Base-by-base conservation (phyloP, 2,113 vertebrate species). In the Egretta garzetta region DNA sequence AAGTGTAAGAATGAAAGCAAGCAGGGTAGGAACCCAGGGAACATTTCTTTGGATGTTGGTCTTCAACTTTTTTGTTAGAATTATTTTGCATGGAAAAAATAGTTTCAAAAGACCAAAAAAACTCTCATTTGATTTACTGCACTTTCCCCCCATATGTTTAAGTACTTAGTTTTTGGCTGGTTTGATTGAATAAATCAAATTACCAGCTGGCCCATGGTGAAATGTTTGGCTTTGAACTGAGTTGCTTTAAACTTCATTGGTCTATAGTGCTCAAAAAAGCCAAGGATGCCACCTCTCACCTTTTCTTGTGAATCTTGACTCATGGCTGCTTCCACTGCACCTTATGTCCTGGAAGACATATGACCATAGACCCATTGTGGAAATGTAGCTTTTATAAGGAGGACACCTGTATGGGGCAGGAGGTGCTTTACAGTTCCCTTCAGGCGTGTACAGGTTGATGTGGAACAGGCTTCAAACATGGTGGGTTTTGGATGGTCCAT, bases 371-470 rank as follows among this genome's bases (percentile, higher is more conserved):
- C 14, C 22, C 11, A 26, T 8, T 2, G 1, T 59, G 30, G 60
- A 86, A 37, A 22, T 39, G 15, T 0, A 23, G 5, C 14, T 49
- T 63, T 30, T 8, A 6, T 49, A 35, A 52, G 17, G 20, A 52
- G 18, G 47, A 59, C 21, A 27, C 15, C 20, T 21, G 6, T 24
- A 4, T 7, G 26, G 33, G 10, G 28, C 39, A 62, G 33, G 39
- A 90, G 18, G 39, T 87, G 32, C 19, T 0, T 58, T 60, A 23
- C 3, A 7, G 15, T 56, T 77, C 22, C 27, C 10, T 53, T 64
- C 6, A 39, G 30, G 50, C 55, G 70, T 0, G 0, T 7, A 19
- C 2, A 23, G 14, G 9, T 39, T 63, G 23, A 10, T 49, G 9
- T 39, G 35, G 23, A 79, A 49, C 26, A 30, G 35, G 10, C 3